Conservation (phyloP, 2,888 invertebrate species). For the Oligia latruncula region DNA sequence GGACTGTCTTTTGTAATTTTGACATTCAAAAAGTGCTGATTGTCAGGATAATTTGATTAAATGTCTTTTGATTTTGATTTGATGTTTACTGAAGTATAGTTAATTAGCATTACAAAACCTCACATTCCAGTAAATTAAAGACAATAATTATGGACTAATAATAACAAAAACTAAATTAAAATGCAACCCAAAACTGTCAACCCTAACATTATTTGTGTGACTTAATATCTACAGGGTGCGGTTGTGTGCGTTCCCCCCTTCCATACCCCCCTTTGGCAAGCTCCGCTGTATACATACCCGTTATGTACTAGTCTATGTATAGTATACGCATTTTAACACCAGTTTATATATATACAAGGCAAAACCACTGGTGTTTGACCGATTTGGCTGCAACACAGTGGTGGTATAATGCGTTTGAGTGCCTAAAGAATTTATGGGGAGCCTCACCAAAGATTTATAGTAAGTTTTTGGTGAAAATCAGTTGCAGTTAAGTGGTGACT, state of each 20-base stretch:
- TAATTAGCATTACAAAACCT: background rate
- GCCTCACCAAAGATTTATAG: slow-evolving; percentile 31
- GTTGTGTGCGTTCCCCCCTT: slow-evolving; percentile 55
- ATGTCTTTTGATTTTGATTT: background rate
- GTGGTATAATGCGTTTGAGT: slow-evolving; percentile 65
- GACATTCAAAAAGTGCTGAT: background rate
- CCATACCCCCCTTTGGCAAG: slow-evolving; percentile 66
- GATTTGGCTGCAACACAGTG: slow-evolving; percentile 72
- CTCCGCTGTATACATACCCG: slow-evolving; percentile 42
- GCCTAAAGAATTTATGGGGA: slow-evolving; percentile 51
- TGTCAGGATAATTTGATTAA: too few relatives aligned
- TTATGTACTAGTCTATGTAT: slow-evolving; percentile 49
- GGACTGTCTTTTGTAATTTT: background rate
- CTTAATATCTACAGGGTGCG: slow-evolving; percentile 51
- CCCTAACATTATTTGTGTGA: slow-evolving; percentile 58
- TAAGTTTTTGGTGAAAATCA: slow-evolving; percentile 32
- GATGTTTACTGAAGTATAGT: background rate
- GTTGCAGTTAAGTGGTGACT: slow-evolving; percentile 23
- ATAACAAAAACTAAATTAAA: slow-evolving; percentile 1
- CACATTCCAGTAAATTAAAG: background rate
- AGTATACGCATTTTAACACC: slow-evolving; percentile 62
- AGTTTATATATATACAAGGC: slow-evolving; percentile 45
- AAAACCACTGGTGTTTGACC: slow-evolving; percentile 69
- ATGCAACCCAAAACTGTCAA: slow-evolving; percentile 35
- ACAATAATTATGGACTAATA: background rate